Evolutionary conservation across 2,888 invertebrate genomes (phyloP).

Genomic region (Acleris emargana): DNA sequence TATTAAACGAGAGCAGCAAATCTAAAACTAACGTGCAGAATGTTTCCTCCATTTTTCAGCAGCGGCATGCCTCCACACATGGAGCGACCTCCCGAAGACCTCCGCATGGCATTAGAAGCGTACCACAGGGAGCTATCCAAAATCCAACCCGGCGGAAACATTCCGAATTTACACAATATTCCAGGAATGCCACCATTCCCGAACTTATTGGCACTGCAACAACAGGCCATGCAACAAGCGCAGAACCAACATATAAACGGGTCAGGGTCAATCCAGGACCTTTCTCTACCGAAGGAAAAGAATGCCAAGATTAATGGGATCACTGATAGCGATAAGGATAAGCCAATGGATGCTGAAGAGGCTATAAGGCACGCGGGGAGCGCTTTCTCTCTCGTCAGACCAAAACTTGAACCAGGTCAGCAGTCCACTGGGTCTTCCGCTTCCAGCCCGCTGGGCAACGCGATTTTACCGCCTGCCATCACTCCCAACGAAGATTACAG

Average conservation of each 20-base stretch:
- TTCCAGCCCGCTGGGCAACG: slow-evolving; percentile 92
- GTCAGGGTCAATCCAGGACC: slow-evolving; percentile 89
- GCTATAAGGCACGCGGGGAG: slow-evolving; percentile 90
- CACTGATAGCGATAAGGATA: slow-evolving; percentile 88
- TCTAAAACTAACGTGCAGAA: slow-evolving; percentile 86
- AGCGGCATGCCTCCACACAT: slow-evolving; percentile 86
- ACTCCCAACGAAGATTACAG: slow-evolving; percentile 92
- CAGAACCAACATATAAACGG: slow-evolving; percentile 85
- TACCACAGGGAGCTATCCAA: slow-evolving; percentile 97
- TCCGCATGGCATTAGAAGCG: slow-evolving; percentile 94
- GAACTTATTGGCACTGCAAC: slow-evolving; percentile 90
- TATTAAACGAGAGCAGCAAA: slow-evolving; percentile 74
- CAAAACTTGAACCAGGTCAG: slow-evolving; percentile 91
- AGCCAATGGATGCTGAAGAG: slow-evolving; percentile 85
- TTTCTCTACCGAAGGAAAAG: slow-evolving; percentile 92
- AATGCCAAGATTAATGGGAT: slow-evolving; percentile 85
- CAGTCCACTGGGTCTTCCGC: slow-evolving; percentile 90
- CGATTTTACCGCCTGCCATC: slow-evolving; percentile 93
- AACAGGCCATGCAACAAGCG: slow-evolving; percentile 80
- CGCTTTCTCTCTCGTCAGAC: slow-evolving; percentile 94
- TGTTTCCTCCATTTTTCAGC: slow-evolving; percentile 94
- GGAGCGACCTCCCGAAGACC: slow-evolving; percentile 89
- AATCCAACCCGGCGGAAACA: slow-evolving; percentile 87
- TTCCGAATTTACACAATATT: slow-evolving; percentile 82
- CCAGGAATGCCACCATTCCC: slow-evolving; percentile 84